phyloP scores from a whole-genome alignment of 2,113 vertebrate genomes.

The Oxygymnocypris stewartii region DNA sequence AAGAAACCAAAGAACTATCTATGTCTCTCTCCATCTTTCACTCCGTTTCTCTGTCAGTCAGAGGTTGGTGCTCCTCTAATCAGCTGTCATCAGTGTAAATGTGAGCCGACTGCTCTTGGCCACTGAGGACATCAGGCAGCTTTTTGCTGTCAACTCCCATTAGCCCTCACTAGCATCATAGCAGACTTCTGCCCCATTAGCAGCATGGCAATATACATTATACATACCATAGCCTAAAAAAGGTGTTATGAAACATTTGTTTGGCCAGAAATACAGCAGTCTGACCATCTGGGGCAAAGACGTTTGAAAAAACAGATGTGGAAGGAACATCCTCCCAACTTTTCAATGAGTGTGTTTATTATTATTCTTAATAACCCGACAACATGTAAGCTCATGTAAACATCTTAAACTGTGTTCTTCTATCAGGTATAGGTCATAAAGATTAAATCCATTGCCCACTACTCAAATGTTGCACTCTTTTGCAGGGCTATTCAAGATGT shows the following conservation, averaged over 20 bases:
- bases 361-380: neutral
- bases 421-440: neutral
- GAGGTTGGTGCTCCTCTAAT: constrained; percentile 62
- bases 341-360: neutral
- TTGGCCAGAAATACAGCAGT: constrained; percentile 17
- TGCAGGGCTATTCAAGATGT: too few species aligned
- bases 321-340: constrained; percentile 15
- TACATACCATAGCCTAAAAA: constrained; percentile 44
- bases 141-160: constrained; percentile 72
- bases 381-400: neutral
- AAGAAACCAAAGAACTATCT: constrained; percentile 65
- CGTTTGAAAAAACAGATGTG: neutral
- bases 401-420: neutral
- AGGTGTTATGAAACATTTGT: constrained; percentile 28
- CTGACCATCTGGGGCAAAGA: constrained; percentile 19
- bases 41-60: constrained; percentile 68
- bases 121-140: constrained; percentile 68
- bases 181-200: constrained; percentile 46
- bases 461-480: neutral
- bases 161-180: constrained; percentile 58
- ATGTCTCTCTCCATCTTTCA: constrained; percentile 58
- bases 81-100: constrained; percentile 69
- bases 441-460: neutral
- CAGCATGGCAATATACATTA: constrained; percentile 49
- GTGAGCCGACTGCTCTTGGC: constrained; percentile 65